A percentile compares a stretch with the other conserved stretches of the same genome.
phyloP scores from a whole-genome alignment of 2,888 invertebrate species.

The Tachina grossa region DNA sequence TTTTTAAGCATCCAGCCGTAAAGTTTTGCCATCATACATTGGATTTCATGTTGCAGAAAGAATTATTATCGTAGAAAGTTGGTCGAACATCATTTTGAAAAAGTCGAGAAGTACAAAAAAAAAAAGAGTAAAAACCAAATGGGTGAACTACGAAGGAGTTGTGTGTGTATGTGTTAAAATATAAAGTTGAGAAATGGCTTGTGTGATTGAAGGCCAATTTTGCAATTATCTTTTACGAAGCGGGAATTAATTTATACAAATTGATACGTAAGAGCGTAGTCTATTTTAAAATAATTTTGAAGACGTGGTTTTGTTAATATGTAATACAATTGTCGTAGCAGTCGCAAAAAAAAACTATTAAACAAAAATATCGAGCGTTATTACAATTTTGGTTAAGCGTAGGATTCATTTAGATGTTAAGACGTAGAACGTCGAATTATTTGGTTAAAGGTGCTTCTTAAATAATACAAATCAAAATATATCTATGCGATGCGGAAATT shows the following conservation, averaged over 20 bases:
- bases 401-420: constrained; percentile 28
- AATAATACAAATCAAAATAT: constrained; percentile 50
- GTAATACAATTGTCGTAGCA: constrained; percentile 32
- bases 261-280: constrained; percentile 56
- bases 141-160: constrained; percentile 67
- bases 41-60: neutral
- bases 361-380: constrained; percentile 56
- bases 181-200: constrained; percentile 62
- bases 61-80: neutral
- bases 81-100: constrained; percentile 9
- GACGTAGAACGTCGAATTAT: constrained; percentile 65
- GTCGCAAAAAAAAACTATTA: constrained; percentile 20
- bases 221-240: constrained; percentile 52
- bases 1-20: constrained; percentile 8
- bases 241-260: constrained; percentile 45
- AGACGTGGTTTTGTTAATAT: constrained; percentile 37
- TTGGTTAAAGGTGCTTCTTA: constrained; percentile 45
- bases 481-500: constrained; percentile 56
- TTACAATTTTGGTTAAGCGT: constrained; percentile 45
- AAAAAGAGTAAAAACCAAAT: constrained; percentile 57
- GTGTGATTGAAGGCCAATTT: constrained; percentile 56
- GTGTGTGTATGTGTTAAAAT: constrained; percentile 69
- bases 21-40: neutral
- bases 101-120: constrained; percentile 29
- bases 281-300: constrained; percentile 41